Evolutionary conservation across 2,888 invertebrate species (phyloP), one percentile per base, ranked within the genome.

Genomic region (Cecidostiba fungosa): DNA sequence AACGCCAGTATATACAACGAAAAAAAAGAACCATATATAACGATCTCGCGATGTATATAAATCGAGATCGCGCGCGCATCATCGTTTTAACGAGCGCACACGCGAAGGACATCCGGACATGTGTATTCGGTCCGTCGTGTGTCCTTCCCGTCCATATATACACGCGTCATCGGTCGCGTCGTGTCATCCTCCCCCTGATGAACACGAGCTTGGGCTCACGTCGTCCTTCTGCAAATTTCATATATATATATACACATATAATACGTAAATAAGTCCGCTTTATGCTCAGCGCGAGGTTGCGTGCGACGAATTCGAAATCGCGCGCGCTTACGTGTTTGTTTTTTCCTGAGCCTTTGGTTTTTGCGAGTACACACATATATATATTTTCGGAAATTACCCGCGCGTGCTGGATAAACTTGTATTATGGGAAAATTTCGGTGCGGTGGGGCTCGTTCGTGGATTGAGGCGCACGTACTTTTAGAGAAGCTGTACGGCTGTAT

Each of bases 31-130:
- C 10, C 19, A 23, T 23, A 4, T 43, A 19, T 50, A 50, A 19
- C 50, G 19, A 59, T 59, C 10, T n/a, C 59, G 23, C 19, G 16
- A 19, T 19, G 16, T 16, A 50, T 50, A 50, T 16, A 19, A 16
- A n/a, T 54, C 54, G n/a, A 59, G 23, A 54, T 16, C 72, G 54
- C 29, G 73, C 29, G 73, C 43, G 43, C 74, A 74, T 82, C 81
- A 66, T 74, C 66, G 29, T 66, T 82, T 82, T 74, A 82, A 74
- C 81, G 81, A 82, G 47, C 39, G 19, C 26, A n/a, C 74, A 66
- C 74, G 81, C 81, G 81, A 82, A 74, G 36, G 54, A 47, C 73
- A 59, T 23, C 43, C n/a, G 77, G 47, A 32, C 74, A 29, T 14
- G 66, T 29, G 54, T 23, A 1, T 73, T 47, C 54, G 14, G 43